A percentile compares a stretch with the other conserved stretches of the same genome.
Conservation (phyloP, 2,888 invertebrate genomes). For the Calameuta pallipes region DNA sequence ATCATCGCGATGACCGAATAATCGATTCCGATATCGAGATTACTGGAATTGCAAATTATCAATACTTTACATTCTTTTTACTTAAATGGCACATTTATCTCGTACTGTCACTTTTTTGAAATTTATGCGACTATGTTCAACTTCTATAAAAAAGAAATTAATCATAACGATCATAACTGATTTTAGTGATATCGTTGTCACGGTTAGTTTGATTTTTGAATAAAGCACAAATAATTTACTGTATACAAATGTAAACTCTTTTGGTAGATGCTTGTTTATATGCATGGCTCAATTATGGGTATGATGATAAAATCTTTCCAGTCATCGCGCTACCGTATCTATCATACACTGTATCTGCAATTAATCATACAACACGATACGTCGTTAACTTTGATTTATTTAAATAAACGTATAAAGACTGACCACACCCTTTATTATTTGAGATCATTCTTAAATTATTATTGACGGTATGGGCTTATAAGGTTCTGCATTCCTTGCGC, state of each 20-base stretch:
- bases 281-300: neutral
- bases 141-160: neutral
- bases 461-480: constrained; percentile 29
- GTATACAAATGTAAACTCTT: too few relatives aligned
- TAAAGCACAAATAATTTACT: too few relatives aligned
- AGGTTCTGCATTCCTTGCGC: constrained; percentile 2
- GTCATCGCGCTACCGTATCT: constrained; percentile 22
- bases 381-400: constrained; percentile 34
- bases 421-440: constrained; percentile 7
- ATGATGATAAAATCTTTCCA: constrained; percentile 17
- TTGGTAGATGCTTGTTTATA: too few relatives aligned
- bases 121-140: neutral
- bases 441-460: constrained; percentile 26
- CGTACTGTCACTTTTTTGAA: neutral
- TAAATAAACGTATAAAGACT: constrained; percentile 36
- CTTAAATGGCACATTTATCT: neutral
- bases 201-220: too few relatives aligned
- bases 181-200: too few relatives aligned
- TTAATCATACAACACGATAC: constrained; percentile 29
- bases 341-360: constrained; percentile 27
- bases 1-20: constrained; percentile 26
- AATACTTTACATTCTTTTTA: neutral
- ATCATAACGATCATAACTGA: too few relatives aligned
- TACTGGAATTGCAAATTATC: constrained; percentile 17
- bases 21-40: constrained; percentile 22